phyloP scores from a whole-genome alignment of 1,140 invertebrate species.

The Drosophila lacertosa region DNA sequence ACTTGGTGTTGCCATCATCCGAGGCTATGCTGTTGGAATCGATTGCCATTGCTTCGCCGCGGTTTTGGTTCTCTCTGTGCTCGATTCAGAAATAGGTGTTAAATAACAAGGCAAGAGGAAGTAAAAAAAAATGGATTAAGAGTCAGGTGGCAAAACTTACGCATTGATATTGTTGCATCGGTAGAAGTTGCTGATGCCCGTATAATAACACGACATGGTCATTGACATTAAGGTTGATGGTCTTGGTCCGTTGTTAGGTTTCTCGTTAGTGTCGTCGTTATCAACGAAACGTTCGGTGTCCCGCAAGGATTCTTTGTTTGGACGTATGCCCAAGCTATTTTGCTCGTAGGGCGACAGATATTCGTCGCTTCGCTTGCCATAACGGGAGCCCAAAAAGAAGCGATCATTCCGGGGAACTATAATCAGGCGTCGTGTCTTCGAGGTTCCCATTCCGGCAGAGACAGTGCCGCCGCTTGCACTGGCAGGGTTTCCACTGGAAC shows the following conservation, averaged over 20 bases:
- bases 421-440: constrained; percentile 65
- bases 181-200: constrained; percentile 69
- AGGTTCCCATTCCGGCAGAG: constrained; percentile 36
- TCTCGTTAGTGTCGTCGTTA: background rate
- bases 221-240: background rate
- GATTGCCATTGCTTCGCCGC: constrained; percentile 22
- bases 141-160: constrained; percentile 42
- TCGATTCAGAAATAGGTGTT: background rate
- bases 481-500: constrained; percentile 57
- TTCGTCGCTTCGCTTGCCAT: constrained; percentile 73
- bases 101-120: background rate
- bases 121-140: too few species aligned
- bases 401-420: constrained; percentile 80
- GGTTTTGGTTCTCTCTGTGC: constrained; percentile 43
- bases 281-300: constrained; percentile 13
- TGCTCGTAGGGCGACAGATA: constrained; percentile 61
- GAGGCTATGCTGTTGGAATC: constrained; percentile 29
- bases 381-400: constrained; percentile 81
- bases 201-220: constrained; percentile 67
- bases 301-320: constrained; percentile 23
- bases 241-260: constrained; percentile 12
- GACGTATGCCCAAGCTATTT: constrained; percentile 36
- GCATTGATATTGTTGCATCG: constrained; percentile 59
- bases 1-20: constrained; percentile 35
- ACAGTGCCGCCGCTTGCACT: background rate